Evolutionary conservation across 2,797 vertebrate genomes (phyloP).

Genomic region (Diglossa cyanea): DNA sequence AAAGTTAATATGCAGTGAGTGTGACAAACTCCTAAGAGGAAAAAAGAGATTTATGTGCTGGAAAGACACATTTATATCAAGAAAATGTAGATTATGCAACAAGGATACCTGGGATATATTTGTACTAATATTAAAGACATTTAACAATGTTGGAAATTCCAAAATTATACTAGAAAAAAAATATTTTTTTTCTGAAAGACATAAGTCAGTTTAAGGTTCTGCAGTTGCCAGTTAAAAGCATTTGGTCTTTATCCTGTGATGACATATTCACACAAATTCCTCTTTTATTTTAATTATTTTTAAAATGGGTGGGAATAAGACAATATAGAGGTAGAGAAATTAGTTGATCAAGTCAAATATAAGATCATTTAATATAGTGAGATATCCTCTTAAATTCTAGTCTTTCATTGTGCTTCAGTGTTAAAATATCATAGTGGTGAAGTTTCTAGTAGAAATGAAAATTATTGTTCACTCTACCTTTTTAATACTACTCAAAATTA

Average conservation of each 20-base stretch:
- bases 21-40: not conserved
- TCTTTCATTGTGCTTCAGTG: not conserved
- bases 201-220: not conserved
- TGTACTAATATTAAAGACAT: not conserved
- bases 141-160: not conserved
- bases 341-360: not conserved
- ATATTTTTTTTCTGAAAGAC: not conserved
- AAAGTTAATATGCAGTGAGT: not conserved
- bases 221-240: not conserved
- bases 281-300: not conserved
- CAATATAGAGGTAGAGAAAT: not conserved
- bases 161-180: not conserved
- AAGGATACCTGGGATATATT: fast-evolving
- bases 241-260: not conserved
- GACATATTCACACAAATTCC: not conserved
- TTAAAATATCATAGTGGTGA: not conserved
- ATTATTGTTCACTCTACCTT: not conserved
- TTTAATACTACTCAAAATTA: not conserved
- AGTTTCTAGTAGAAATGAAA: not conserved
- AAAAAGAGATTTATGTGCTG: not conserved
- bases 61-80: not conserved
- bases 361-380: not conserved
- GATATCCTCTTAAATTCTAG: not conserved
- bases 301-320: not conserved
- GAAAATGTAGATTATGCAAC: not conserved